These are phyloP conservation scores for Sebastes minor DNA, from an alignment of 2,797 vertebrate genomes.

Conservation along the genomic window DNA sequence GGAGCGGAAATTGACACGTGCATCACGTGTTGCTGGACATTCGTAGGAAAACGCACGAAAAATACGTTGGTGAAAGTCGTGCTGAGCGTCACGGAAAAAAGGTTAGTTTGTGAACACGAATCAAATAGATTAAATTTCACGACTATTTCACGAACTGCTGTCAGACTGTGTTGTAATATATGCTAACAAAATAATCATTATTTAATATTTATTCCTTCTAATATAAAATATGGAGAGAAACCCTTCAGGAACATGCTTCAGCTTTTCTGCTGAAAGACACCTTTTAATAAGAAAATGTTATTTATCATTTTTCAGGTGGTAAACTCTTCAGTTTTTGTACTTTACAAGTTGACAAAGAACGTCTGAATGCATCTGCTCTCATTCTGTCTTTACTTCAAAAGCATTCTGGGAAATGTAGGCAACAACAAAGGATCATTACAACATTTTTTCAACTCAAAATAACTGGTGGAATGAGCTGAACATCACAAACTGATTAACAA, in stretches of 20 bases:
- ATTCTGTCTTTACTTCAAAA: too few species aligned
- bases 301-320: background rate
- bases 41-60: too few species aligned
- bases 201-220: too few species aligned
- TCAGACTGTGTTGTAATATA: too few species aligned
- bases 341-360: background rate
- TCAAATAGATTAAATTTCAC: too few species aligned
- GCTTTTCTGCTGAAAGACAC: background rate
- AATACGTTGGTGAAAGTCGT: too few species aligned
- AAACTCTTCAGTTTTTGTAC: background rate
- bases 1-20: too few species aligned
- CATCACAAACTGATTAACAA: background rate
- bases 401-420: background rate
- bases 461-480: background rate
- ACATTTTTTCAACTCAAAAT: background rate
- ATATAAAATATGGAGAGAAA: background rate
- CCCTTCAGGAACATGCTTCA: background rate
- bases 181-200: background rate
- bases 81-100: too few species aligned
- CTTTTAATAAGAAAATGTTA: too few species aligned
- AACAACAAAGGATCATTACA: background rate
- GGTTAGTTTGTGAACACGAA: too few species aligned
- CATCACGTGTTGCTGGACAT: too few species aligned
- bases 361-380: background rate
- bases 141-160: too few species aligned